Evolutionary conservation across 2,113 vertebrate genomes (phyloP).

Genomic region (Aphyosemion australe): DNA sequence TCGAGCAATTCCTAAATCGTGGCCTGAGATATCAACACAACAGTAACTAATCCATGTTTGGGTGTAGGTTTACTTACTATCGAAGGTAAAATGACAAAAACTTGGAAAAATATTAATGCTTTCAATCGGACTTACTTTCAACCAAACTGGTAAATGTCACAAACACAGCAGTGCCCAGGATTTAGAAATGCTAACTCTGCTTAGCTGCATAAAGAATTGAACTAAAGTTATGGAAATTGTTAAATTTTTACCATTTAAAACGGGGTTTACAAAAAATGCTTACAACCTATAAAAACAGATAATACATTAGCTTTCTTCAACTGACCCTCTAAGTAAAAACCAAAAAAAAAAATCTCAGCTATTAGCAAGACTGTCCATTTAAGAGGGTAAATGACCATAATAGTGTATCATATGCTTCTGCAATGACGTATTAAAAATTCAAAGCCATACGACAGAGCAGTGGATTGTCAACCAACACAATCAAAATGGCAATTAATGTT

Average conservation of each 20-base stretch:
- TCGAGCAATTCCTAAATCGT: background rate
- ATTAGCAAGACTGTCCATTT: background rate
- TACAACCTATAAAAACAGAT: background rate
- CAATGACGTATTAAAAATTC: background rate
- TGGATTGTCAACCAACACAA: background rate
- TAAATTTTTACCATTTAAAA: slow-evolving; percentile 1
- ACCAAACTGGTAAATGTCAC: slow-evolving; percentile 1
- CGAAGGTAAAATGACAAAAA: slow-evolving; percentile 13
- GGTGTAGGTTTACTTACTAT: background rate
- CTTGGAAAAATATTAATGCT: background rate
- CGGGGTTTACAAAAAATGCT: background rate
- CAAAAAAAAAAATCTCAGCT: slow-evolving; percentile 20
- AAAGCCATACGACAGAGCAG: background rate
- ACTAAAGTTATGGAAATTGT: background rate
- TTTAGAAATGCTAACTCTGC: slow-evolving; percentile 5
- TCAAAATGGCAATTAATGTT: background rate
- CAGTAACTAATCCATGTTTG: slow-evolving; percentile 9
- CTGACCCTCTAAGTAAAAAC: background rate
- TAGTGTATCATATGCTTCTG: slow-evolving; percentile 18
- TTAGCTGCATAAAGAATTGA: background rate
- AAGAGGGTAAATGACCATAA: background rate
- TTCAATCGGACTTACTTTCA: slow-evolving; percentile 1
- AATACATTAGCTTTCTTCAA: slow-evolving; percentile 1
- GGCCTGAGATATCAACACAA: background rate
- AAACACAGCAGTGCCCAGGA: background rate